Evolutionary conservation across 2,888 invertebrate species (phyloP).

Genomic region (Argyresthia goedartella): DNA sequence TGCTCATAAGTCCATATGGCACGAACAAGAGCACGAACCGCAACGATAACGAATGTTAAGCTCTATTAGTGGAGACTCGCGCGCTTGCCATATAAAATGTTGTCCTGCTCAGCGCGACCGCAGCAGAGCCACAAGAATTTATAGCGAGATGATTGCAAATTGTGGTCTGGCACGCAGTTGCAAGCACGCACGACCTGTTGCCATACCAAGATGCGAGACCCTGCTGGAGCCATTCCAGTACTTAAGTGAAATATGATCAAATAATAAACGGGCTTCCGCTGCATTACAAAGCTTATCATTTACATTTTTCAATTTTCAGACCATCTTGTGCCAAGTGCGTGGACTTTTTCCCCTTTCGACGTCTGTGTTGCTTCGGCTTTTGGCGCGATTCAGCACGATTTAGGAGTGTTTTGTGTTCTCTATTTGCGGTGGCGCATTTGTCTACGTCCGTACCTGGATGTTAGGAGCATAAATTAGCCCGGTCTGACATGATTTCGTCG

Average conservation of each 20-base stretch:
- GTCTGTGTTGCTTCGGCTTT: not conserved
- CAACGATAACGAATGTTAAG: conserved; percentile 12
- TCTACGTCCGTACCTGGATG: no score
- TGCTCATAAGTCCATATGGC: conserved; percentile 8
- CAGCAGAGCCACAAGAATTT: conserved; percentile 36
- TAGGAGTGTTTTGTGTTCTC: not conserved
- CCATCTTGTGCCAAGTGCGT: conserved; percentile 43
- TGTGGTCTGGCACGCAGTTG: conserved; percentile 29
- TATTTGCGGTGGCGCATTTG: not conserved
- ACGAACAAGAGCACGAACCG: conserved; percentile 6
- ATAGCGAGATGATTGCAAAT: conserved; percentile 28
- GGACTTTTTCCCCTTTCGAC: conserved; percentile 3
- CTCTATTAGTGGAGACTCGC: conserved; percentile 5
- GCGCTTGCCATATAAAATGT: conserved; percentile 24
- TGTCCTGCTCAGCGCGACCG: conserved; percentile 26
- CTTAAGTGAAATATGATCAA: conserved; percentile 19
- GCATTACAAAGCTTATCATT: conserved; percentile 41
- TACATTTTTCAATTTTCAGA: conserved; percentile 64
- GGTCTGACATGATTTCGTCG: no score
- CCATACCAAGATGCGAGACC: not conserved
- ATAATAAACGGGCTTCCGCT: conserved; percentile 11
- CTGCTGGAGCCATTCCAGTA: conserved; percentile 19
- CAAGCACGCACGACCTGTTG: conserved; percentile 11
- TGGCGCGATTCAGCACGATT: not conserved
- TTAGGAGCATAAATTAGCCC: no score